These are phyloP conservation scores for Catamblyrhynchus diadema DNA, from an alignment of 2,797 vertebrate species.

Conservation along the genomic window DNA sequence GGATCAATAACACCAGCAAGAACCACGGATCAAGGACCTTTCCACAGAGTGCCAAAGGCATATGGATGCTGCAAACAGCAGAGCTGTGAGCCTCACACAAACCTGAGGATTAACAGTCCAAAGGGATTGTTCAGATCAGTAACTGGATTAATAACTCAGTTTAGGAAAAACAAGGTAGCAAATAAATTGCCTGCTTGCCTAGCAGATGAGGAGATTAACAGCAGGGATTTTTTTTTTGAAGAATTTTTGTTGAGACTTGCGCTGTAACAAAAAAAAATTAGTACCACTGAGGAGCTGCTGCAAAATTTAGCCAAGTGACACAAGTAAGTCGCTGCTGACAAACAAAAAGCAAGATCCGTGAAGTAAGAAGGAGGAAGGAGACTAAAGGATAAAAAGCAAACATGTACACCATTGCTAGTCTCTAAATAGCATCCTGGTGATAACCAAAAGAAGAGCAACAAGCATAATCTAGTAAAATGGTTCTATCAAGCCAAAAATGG, in stretches of 20 bases:
- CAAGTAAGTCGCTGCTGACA: not conserved
- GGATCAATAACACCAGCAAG: not conserved
- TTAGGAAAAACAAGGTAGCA: constrained; percentile 37
- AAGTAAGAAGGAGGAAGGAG: not conserved
- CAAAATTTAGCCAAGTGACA: not conserved
- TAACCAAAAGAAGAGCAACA: not conserved
- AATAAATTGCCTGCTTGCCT: constrained; percentile 24
- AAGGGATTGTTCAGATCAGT: constrained; percentile 32
- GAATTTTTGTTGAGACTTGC: not conserved
- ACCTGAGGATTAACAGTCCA: not conserved
- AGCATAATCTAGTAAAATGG: not conserved
- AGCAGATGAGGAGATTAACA: constrained; percentile 18
- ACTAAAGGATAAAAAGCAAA: not conserved
- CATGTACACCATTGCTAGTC: not conserved
- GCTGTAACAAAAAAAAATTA: not conserved
- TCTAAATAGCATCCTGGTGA: not conserved
- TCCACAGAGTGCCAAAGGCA: not conserved
- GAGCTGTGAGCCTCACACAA: not conserved
- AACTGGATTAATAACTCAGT: constrained; percentile 41
- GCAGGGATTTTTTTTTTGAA: too few relatives aligned
- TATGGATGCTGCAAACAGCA: not conserved
- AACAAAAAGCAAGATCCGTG: not conserved
- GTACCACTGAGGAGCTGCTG: not conserved
- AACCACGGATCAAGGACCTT: accelerated
- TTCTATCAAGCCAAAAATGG: not conserved